Conservation (phyloP, 2,797 vertebrate genomes). For the Semaprochilodus insignis region DNA sequence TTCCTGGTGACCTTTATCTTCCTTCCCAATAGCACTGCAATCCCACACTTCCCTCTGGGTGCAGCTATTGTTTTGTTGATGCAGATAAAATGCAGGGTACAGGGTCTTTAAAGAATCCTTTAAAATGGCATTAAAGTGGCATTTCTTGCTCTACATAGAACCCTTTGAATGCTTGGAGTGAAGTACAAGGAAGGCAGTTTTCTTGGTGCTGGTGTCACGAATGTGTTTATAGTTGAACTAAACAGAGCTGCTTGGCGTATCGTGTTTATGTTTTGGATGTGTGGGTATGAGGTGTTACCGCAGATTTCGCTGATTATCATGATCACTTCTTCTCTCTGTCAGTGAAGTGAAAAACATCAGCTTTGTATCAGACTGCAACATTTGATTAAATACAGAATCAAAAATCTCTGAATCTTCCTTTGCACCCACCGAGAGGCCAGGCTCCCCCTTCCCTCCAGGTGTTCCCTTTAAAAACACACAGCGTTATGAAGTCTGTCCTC, state of each 20-base stretch:
- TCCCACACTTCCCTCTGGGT: too few species aligned
- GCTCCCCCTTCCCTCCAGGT: slow-evolving; percentile 83
- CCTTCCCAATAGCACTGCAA: too few species aligned
- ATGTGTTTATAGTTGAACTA: too few species aligned
- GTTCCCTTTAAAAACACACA: slow-evolving; percentile 73
- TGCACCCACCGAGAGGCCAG: slow-evolving; percentile 85
- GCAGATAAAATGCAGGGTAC: too few species aligned
- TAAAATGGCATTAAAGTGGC: too few species aligned
- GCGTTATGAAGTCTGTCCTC: neutral
- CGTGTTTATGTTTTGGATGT: neutral
- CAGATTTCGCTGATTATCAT: slow-evolving; percentile 87
- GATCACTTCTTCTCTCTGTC: slow-evolving; percentile 87
- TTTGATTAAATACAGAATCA: neutral
- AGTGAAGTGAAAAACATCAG: slow-evolving; percentile 27
- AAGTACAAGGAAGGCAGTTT: too few species aligned
- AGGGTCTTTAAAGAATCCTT: too few species aligned
- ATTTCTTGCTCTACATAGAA: too few species aligned
- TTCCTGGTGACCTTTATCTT: too few species aligned
- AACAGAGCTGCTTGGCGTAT: neutral
- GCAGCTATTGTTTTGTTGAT: too few species aligned
- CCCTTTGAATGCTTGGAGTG: too few species aligned
- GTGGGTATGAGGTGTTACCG: slow-evolving; percentile 72
- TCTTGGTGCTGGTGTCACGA: too few species aligned
- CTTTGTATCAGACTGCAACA: neutral
- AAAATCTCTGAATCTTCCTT: neutral